Base-by-base conservation (phyloP, 2,888 invertebrate species). In the Drosophila cracens region DNA sequence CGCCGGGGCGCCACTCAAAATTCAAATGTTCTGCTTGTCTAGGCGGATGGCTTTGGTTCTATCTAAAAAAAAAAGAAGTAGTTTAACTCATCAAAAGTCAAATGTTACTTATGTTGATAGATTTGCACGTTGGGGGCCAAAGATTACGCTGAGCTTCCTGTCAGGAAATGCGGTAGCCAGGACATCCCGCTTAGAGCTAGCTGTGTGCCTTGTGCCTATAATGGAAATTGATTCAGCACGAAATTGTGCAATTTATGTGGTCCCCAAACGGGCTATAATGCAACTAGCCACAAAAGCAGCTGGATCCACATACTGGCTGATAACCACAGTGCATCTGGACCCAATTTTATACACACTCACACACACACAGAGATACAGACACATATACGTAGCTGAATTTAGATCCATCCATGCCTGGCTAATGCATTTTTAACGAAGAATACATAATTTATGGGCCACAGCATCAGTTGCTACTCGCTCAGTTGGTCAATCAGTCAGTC, bases 211-310 rank as follows among this genome's bases (percentile, higher is more conserved):
- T n/a, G 29, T 25, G n/a, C 16, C 40, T 64, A 68, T 75, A 75
- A 86, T 86, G 76, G 78, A 83, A 87, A 86, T 86, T 88, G 87
- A 90, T 87, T 87, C 83, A 79, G 70, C 88, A 79, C 83, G 76
- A 74, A 89, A 87, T 82, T 87, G 83, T 77, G 79, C 83, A 88
- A 83, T 90, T 88, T 83, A 76, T 86, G 83, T 76, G 87, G 66
- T 13, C 4, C 68, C 63, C 67, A 56, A 31, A 58, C 52, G 60
- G 51, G 59, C 65, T 31, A 27, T 69, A 64, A 38, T 43, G 27
- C 38, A 40, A 21, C 43, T 59, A 62, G 64, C 76, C 85, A 82
- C 79, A 67, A 65, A 59, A 53, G 38, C 67, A 49, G 53, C 52
- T 46, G 40, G 43, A 25, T 27, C 4, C 66, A 68, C 56, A 74